These are phyloP conservation scores for Sarcophaga variegata DNA, from an alignment of 2,888 invertebrate genomes.

Conservation along the genomic window DNA sequence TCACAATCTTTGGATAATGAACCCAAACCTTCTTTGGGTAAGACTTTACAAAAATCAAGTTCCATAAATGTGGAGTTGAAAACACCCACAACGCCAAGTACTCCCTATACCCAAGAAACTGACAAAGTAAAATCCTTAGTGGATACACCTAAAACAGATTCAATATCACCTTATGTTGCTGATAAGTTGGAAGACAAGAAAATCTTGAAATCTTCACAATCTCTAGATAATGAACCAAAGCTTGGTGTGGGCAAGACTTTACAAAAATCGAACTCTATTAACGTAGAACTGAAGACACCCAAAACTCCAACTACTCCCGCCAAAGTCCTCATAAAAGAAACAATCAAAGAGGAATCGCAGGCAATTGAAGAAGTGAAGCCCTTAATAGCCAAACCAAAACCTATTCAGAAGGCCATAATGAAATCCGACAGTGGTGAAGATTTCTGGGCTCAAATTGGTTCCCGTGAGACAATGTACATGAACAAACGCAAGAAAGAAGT, in stretches of 20 bases:
- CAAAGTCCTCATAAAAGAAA: neutral
- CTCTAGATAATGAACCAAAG: slow-evolving; percentile 14
- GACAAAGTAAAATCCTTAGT: slow-evolving; percentile 38
- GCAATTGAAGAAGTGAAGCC: neutral
- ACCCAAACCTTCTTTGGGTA: slow-evolving; percentile 3
- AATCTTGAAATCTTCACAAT: slow-evolving; percentile 24
- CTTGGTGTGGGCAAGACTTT: slow-evolving; percentile 1
- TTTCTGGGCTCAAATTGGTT: slow-evolving; percentile 87
- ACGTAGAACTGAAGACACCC: slow-evolving; percentile 33
- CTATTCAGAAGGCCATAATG: slow-evolving; percentile 74
- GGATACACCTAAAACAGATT: slow-evolving; percentile 41
- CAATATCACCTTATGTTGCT: neutral
- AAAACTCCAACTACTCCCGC: slow-evolving; percentile 10
- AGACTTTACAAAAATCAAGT: slow-evolving; percentile 26
- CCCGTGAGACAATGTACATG: slow-evolving; percentile 86
- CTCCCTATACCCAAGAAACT: neutral
- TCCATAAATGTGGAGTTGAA: slow-evolving; percentile 37
- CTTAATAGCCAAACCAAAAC: slow-evolving; percentile 75
- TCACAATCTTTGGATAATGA: slow-evolving; percentile 36
- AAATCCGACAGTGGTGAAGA: slow-evolving; percentile 82
- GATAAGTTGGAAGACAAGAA: neutral
- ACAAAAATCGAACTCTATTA: slow-evolving; percentile 33
- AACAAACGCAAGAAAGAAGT: slow-evolving; percentile 83
- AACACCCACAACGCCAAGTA: slow-evolving; percentile 17
- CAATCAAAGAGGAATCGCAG: slow-evolving; percentile 18